These are phyloP conservation scores for Noctua comes DNA, from an alignment of 2,888 invertebrate genomes.

Conservation along the genomic window DNA sequence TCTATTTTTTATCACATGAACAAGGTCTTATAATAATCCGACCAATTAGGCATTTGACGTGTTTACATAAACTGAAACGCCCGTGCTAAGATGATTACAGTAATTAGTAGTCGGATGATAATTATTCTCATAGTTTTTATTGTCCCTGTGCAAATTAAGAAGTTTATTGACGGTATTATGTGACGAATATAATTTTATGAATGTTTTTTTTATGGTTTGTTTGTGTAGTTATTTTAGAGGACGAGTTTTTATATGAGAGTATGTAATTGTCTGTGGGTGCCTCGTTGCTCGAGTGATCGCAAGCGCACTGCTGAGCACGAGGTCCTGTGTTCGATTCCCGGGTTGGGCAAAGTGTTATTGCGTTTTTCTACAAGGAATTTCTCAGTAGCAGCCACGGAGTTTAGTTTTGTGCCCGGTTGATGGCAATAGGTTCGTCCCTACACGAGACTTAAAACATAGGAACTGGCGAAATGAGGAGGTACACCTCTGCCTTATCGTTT, in stretches of 20 bases:
- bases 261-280: background rate
- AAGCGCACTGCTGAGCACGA: background rate
- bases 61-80: slow-evolving; percentile 62
- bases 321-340: background rate
- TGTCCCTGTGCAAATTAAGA: slow-evolving; percentile 76
- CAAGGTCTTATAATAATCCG: slow-evolving; percentile 70
- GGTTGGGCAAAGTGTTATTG: background rate
- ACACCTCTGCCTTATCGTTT: background rate
- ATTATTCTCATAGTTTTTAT: slow-evolving; percentile 64
- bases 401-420: accelerated
- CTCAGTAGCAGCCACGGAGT: background rate
- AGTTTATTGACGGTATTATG: slow-evolving; percentile 74
- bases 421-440: background rate
- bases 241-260: slow-evolving; percentile 5
- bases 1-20: slow-evolving; percentile 53
- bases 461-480: background rate
- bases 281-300: background rate
- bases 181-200: slow-evolving; percentile 54
- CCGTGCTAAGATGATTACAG: slow-evolving; percentile 63
- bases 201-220: slow-evolving; percentile 51
- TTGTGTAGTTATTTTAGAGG: slow-evolving; percentile 36
- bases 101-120: slow-evolving; percentile 70
- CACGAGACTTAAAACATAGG: background rate
- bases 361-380: background rate
- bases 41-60: slow-evolving; percentile 68